phyloP scores from a whole-genome alignment of 2,797 vertebrate genomes.

The Fringilla coelebs region DNA sequence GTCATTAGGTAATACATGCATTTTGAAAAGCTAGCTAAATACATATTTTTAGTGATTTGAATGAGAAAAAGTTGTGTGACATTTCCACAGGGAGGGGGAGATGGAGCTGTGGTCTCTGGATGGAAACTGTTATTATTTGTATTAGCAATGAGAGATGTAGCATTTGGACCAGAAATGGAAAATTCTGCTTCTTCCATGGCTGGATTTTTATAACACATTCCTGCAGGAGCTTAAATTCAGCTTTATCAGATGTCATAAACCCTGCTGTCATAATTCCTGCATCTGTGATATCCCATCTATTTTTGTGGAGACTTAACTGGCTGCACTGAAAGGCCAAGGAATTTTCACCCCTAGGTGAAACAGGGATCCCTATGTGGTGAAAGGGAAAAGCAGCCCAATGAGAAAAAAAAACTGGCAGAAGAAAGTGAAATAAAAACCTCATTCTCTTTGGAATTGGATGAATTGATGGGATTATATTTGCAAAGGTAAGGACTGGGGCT shows the following conservation, averaged over 20 bases:
- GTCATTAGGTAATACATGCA: not conserved
- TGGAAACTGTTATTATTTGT: not conserved
- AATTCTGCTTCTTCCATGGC: not conserved
- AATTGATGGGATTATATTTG: slow-evolving; percentile 48
- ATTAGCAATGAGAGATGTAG: not conserved
- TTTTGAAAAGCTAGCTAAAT: not conserved
- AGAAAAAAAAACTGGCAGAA: not conserved
- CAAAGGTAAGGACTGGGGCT: slow-evolving; percentile 9
- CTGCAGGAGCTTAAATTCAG: not conserved
- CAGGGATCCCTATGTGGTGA: not conserved
- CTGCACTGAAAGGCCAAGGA: slow-evolving; percentile 11
- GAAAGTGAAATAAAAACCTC: not conserved
- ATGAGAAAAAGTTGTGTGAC: not conserved
- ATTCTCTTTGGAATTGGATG: slow-evolving; percentile 30
- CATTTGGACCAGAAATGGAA: not conserved
- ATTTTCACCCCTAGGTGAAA: not conserved
- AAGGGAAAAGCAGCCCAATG: slow-evolving; percentile 17
- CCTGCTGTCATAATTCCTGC: not conserved
- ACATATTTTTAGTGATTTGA: not conserved
- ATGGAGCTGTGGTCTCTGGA: not conserved
- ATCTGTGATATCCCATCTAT: not conserved
- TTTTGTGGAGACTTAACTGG: not conserved
- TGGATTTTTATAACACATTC: not conserved
- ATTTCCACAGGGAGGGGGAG: not conserved
- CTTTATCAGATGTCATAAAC: not conserved